Evolutionary conservation across 2,113 vertebrate genomes (phyloP), one percentile per base, ranked within the genome.

Genomic region (Pseudopodoces humilis): DNA sequence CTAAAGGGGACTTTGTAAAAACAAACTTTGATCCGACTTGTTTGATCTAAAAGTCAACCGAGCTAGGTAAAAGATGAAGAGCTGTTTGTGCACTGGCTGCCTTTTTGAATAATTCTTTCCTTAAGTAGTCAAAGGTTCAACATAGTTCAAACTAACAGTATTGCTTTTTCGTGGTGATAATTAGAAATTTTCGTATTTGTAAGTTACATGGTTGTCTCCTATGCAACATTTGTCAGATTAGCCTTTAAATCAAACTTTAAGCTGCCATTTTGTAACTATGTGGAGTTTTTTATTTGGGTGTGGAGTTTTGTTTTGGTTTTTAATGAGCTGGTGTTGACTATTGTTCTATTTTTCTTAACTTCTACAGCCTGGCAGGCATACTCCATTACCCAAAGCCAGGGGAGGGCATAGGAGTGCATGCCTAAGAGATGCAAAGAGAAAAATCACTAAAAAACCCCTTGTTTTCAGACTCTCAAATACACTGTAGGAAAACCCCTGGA

Each of bases 1-100:
- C 60, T 88, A 64, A 92, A 71, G 46, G 37, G 76, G 72, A 67
- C 76, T 89, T 84, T 82, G 41, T 83, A 35, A 93, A 88, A 96
- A 81, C 67, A 86, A 86, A 92, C 83, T 96, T 88, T 96, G 85
- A 95, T 90, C 88, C 0, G 0, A 58, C 25, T 86, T 88, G 50
- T 96, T 96, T 97, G 87, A 95, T 96, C 79, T 95, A 72, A 90
- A 88, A 80, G 79, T 43, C 88, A 96, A 19, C 37, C 0, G 0
- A 68, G 28, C 35, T 44, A 88, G 79, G 88, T 93, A 71, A 60
- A 62, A 88, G 85, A 84, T 79, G 64, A 94, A 88, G 85, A 95
- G 31, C 52, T 90, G 53, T 77, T 94, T 86, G 84, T 56, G 44
- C 25, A 33, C 23, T 90, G 70, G 64, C 79, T 94, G 85, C 56